phyloP scores from a whole-genome alignment of 2,113 vertebrate genomes.

The Galeopterus variegatus region DNA sequence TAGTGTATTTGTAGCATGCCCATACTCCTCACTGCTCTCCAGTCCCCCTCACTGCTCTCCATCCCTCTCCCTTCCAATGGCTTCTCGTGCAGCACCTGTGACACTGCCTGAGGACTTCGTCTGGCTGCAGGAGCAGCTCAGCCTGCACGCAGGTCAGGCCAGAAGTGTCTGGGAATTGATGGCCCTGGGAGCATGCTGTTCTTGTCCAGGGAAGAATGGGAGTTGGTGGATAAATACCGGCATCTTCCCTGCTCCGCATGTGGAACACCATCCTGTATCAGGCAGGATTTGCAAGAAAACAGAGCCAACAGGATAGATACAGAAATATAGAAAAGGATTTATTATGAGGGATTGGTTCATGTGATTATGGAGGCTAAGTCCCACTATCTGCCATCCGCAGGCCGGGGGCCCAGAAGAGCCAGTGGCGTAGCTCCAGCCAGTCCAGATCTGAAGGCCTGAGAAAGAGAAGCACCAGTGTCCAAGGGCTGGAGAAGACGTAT shows the following conservation, averaged over 20 bases:
- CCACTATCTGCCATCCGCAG: neutral
- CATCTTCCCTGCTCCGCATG: neutral
- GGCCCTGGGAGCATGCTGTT: neutral
- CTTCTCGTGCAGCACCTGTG: accelerated
- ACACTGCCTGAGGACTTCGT: neutral
- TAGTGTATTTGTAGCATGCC: accelerated
- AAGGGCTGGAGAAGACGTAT: neutral
- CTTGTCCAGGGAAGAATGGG: neutral
- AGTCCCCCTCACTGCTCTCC: neutral
- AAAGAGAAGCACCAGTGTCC: neutral
- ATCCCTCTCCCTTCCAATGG: no score
- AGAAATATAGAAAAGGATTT: neutral
- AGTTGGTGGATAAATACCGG: no score
- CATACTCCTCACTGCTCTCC: accelerated
- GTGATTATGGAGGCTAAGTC: neutral
- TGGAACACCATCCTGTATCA: neutral
- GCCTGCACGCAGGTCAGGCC: neutral
- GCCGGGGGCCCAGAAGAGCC: neutral
- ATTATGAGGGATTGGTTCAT: neutral
- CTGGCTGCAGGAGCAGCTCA: neutral
- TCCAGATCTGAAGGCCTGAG: neutral
- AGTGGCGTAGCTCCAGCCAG: neutral
- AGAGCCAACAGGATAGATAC: no score
- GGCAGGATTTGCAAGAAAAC: neutral
- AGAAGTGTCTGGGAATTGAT: neutral